Base-by-base conservation (phyloP, 2,888 invertebrate genomes). In the Pseudeuparius sepicola region DNA sequence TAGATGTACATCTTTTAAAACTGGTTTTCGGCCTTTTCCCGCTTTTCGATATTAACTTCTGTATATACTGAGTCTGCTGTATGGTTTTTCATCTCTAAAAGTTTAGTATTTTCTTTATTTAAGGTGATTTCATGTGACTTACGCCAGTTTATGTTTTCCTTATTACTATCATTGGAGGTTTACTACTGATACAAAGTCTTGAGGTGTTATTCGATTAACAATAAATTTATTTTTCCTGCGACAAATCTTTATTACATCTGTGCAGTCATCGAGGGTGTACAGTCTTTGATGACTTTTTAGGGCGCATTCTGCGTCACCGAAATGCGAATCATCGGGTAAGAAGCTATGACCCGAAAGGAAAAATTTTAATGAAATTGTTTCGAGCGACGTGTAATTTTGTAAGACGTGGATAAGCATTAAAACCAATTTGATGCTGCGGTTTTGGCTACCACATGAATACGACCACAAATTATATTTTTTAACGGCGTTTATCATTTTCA, bases 311-410 rank as follows among this genome's bases (percentile, higher is more conserved):
- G 48, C 43, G 27, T 50, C 46, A 16, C 44, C 45, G 39, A 47
- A 50, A 13, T 49, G 39, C 9, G 36, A 36, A 31, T 50, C 45
- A 26, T 48, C 47, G n/a, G 42, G 49, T 13, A 50, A 31, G 27
- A 44, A 48, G 27, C 37, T 47, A 28, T 50, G 49, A 2, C 46
- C 49, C 24, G 45, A 44, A 23, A 39, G 37, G n/a, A 48, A 30
- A 42, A 45, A 48, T 34, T 33, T 36, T 12, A 47, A 17, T 12
- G 26, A 29, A 14, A 48, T 47, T 14, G 16, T 27, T 36, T 43
- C 23, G 4, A 46, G 33, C 10, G 28, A 16, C 13, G 29, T 7
- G 37, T 43, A 40, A 38, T 42, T 41, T 24, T 39, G 34, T 17
- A 48, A 27, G 7, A 45, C 14, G 37, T 37, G 33, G 6, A 35